Evolutionary conservation across 2,888 invertebrate species (phyloP).

Genomic region (Onchidella celtica): DNA sequence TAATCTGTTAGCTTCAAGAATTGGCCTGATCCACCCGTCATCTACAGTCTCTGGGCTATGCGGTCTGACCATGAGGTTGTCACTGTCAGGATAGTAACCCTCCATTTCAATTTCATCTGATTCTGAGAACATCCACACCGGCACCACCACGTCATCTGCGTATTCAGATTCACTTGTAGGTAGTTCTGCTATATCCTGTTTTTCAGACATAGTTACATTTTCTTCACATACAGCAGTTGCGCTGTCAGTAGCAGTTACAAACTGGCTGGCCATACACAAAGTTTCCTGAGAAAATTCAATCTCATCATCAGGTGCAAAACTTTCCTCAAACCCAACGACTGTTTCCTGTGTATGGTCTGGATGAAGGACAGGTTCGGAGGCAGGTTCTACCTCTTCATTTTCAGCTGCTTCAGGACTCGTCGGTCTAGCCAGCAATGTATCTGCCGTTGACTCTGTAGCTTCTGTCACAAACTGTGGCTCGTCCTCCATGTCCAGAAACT

Average conservation of each 20-base stretch:
- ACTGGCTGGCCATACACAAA: no score
- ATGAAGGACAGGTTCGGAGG: no score
- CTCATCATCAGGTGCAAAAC: background rate
- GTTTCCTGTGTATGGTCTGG: no score
- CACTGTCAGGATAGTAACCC: background rate
- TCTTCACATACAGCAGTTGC: background rate
- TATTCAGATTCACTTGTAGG: no score
- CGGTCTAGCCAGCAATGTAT: background rate
- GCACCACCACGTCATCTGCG: background rate
- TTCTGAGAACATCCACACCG: background rate
- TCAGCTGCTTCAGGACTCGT: background rate
- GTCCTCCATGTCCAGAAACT: no score
- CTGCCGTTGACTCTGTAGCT: background rate
- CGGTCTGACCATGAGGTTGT: background rate
- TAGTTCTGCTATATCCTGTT: no score
- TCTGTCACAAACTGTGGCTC: background rate
- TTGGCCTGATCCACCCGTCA: conserved; percentile 28
- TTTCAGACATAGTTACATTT: no score
- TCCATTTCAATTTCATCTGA: conserved; percentile 11
- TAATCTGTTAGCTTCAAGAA: background rate
- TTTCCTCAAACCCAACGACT: no score
- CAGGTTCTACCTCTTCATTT: background rate
- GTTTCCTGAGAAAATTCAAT: background rate
- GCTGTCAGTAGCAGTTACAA: no score
- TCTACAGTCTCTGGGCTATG: conserved; percentile 33